phyloP scores from a whole-genome alignment of 2,797 vertebrate genomes.

The Melanotaenia parkinsoni region DNA sequence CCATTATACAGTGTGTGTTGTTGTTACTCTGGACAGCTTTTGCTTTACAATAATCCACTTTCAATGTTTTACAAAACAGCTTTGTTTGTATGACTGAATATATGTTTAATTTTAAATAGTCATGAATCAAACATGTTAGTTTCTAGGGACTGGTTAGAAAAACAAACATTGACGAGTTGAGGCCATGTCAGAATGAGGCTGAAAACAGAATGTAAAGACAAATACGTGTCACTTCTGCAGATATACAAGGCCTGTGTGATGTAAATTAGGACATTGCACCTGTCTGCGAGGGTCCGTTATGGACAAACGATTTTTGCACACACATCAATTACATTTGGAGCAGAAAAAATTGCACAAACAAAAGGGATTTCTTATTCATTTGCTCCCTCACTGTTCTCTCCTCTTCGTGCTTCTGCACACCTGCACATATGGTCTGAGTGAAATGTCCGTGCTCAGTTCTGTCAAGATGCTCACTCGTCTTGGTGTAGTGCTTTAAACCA shows the following conservation, averaged over 20 bases:
- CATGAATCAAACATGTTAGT: neutral
- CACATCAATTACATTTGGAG: neutral
- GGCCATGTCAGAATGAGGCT: neutral
- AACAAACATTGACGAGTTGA: neutral
- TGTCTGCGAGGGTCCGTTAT: neutral
- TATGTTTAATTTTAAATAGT: neutral
- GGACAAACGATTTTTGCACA: too few species aligned
- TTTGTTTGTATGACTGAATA: neutral
- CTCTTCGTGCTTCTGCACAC: neutral
- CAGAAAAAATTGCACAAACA: neutral
- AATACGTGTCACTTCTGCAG: neutral
- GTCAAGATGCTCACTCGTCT: neutral
- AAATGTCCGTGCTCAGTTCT: neutral
- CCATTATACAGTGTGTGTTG: neutral
- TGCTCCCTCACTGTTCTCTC: neutral
- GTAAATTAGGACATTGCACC: neutral
- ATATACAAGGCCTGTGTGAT: neutral
- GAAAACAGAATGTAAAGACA: neutral
- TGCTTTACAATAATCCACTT: neutral
- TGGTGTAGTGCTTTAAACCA: neutral
- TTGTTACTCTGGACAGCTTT: neutral
- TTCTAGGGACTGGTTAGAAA: neutral
- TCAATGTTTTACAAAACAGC: neutral
- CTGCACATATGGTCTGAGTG: neutral
- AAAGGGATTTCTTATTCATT: neutral